Evolutionary conservation across 2,888 invertebrate genomes (phyloP).

Genomic region (Trichogramma evanescens): DNA sequence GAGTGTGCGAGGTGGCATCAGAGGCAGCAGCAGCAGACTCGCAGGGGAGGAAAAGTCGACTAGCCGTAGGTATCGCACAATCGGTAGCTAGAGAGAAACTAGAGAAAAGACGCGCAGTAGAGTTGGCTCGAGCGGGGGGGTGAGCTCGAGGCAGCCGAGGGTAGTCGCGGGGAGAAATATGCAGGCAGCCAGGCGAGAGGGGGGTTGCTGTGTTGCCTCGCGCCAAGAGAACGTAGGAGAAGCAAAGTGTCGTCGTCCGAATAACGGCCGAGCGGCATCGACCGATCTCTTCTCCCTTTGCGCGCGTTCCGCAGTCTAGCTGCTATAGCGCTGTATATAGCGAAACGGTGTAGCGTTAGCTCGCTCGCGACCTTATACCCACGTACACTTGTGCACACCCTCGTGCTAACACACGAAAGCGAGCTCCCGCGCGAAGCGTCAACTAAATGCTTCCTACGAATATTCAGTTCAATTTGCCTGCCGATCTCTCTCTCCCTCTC

Average conservation of each 20-base stretch:
- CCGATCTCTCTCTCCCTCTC: conserved; percentile 19
- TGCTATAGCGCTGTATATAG: conserved; percentile 36
- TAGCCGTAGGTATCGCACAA: not conserved
- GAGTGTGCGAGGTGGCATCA: not conserved
- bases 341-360: no score
- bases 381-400: conserved; percentile 5
- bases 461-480: conserved; percentile 43
- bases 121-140: conserved; percentile 16
- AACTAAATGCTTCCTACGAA: conserved; percentile 32
- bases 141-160: conserved; percentile 11
- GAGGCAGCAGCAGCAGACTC: not conserved
- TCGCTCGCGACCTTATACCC: not conserved
- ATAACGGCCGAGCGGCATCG: conserved; percentile 49
- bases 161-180: conserved; percentile 6
- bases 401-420: conserved; percentile 42
- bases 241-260: conserved; percentile 47
- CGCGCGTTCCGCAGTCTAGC: conserved; percentile 17
- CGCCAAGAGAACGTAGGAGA: conserved; percentile 31
- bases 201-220: not conserved
- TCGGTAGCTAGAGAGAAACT: not conserved
- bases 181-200: conserved; percentile 28
- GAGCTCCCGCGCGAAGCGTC: not conserved
- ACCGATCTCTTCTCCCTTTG: conserved; percentile 40
- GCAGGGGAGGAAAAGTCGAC: no score
- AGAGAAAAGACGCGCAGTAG: not conserved